phyloP scores from a whole-genome alignment of 2,113 vertebrate genomes.

The rabbit (Oryctolagus cuniculus) region mOryCun1.1 NC_091432.1:67151001-67151500 shows the following conservation, averaged over 20 bases:
- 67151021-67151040: too few species aligned
- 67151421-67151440: not conserved
- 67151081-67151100: not conserved
- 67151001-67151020: too few species aligned
- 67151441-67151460: not conserved
- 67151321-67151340: not conserved
- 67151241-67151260: not conserved
- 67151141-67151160: not conserved
- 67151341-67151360: conserved; percentile 28
- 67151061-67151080: not conserved
- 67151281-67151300: not conserved
- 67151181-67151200: not conserved
- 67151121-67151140: not conserved
- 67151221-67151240: not conserved
- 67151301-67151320: not conserved
- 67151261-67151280: not conserved
- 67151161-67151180: not conserved
- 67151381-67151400: not conserved
- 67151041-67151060: too few species aligned
- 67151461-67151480: conserved; percentile 26
- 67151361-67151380: not conserved
- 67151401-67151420: not conserved
- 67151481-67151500: not conserved
- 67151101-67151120: not conserved
- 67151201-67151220: not conserved